phyloP scores from a whole-genome alignment of 2,797 vertebrate genomes.

The Tragopan temminckii region DNA sequence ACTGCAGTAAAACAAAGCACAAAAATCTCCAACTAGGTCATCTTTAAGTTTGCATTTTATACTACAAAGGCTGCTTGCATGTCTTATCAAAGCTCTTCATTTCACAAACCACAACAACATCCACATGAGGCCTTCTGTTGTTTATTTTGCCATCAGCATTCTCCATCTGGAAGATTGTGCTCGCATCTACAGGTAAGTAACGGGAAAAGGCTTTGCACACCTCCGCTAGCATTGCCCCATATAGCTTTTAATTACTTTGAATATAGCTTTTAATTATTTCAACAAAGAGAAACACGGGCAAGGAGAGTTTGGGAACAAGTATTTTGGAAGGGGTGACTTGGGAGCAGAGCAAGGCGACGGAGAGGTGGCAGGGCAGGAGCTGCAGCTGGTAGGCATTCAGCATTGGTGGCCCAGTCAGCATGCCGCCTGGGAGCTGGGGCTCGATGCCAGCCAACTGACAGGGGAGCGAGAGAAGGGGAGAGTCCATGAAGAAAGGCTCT shows the following conservation, averaged over 20 bases:
- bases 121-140: not conserved
- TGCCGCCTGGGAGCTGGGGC: accelerated
- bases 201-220: not conserved
- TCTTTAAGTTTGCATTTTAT: not conserved
- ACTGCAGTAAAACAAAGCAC: not conserved
- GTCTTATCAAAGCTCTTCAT: not conserved
- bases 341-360: not conserved
- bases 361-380: not conserved
- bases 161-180: not conserved
- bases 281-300: not conserved
- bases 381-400: conserved; percentile 11
- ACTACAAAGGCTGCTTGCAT: not conserved
- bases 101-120: not conserved
- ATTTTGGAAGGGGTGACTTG: not conserved
- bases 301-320: accelerated
- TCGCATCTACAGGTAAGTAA: not conserved
- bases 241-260: not conserved
- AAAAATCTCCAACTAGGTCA: not conserved
- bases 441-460: not conserved
- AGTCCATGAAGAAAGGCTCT: not conserved
- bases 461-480: not conserved
- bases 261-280: not conserved
- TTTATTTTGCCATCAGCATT: not conserved
- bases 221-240: not conserved
- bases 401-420: not conserved